Evolutionary conservation across 2,113 vertebrate genomes (phyloP), one percentile per base, ranked within the genome.

Genomic region (Rutilus rutilus): DNA sequence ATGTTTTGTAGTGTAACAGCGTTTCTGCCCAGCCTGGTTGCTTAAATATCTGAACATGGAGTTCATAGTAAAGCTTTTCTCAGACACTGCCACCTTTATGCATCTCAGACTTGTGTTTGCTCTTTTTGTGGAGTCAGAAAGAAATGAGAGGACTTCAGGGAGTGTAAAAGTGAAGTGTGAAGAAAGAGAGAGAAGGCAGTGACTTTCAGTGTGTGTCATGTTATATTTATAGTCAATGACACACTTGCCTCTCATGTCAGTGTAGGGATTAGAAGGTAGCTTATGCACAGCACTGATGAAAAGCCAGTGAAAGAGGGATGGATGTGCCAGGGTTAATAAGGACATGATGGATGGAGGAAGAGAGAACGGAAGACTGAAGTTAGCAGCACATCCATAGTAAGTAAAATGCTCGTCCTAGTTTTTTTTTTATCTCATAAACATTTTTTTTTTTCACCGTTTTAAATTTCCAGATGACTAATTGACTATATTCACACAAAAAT

Each of bases 141-240:
- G 89, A 90, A 90, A 93, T 85, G 89, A 92, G 88, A 87, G 87
- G 74, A 84, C 86, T 79, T 33, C 81, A 88, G 86, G 91, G 90
- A 89, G 91, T 88, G 83, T 85, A 67, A 86, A 89, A 89, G 82
- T 60, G 80, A 80, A 10, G 9, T 64, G 36, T 47, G 15, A 88
- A 78, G 64, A 27, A 82, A 80, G 82, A 79, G 69, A 74, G 27
- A 52, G 79, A 88, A 78, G 87, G 91, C 88, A 90, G 93, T 93
- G 94, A 94, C 94, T 95, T 95, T 94, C 91, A 93, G 93, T 90
- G 88, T 80, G 83, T 92, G 92, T 94, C 93, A 93, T 94, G 93
- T 93, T 94, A 94, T 95, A 95, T 96, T 96, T 95, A 95, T 95
- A 95, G 94, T 93, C 93, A 93, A 93, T 95, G 93, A 94, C 92